These are phyloP conservation scores for Pseudopodoces humilis DNA, from an alignment of 2,113 vertebrate genomes.

Conservation along the genomic window DNA sequence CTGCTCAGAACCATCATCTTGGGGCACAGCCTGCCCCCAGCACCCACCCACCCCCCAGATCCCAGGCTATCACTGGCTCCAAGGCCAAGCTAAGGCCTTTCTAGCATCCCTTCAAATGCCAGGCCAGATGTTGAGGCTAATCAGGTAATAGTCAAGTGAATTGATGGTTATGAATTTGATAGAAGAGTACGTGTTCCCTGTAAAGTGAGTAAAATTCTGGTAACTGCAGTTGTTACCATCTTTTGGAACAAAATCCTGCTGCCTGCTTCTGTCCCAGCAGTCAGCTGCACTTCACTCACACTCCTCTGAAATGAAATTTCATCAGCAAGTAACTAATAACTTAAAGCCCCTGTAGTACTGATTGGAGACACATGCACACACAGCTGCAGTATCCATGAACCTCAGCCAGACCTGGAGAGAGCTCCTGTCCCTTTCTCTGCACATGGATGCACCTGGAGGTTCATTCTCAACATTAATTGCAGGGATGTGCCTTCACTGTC, in stretches of 20 bases:
- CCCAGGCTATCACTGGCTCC: not conserved
- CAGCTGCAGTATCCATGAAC: not conserved
- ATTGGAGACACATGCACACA: not conserved
- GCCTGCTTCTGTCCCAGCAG: not conserved
- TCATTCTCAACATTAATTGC: accelerated
- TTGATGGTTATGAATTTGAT: not conserved
- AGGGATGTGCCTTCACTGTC: accelerated
- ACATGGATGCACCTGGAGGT: accelerated
- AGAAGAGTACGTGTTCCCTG: not conserved
- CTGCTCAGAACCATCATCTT: not conserved
- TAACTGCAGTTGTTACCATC: not conserved
- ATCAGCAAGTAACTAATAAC: conserved; percentile 14
- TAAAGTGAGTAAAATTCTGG: not conserved
- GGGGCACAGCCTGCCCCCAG: not conserved
- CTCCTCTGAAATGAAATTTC: conserved; percentile 19
- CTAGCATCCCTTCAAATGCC: not conserved
- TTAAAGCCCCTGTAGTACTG: not conserved
- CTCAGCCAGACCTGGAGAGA: not conserved
- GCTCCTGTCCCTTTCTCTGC: not conserved
- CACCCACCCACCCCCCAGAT: accelerated
- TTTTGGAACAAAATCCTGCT: not conserved
- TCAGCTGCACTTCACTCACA: not conserved
- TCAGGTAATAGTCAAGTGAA: not conserved
- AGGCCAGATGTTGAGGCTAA: not conserved
- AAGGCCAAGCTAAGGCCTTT: not conserved